phyloP scores from a whole-genome alignment of 2,113 vertebrate species.

The Dipodomys ordii region DNA sequence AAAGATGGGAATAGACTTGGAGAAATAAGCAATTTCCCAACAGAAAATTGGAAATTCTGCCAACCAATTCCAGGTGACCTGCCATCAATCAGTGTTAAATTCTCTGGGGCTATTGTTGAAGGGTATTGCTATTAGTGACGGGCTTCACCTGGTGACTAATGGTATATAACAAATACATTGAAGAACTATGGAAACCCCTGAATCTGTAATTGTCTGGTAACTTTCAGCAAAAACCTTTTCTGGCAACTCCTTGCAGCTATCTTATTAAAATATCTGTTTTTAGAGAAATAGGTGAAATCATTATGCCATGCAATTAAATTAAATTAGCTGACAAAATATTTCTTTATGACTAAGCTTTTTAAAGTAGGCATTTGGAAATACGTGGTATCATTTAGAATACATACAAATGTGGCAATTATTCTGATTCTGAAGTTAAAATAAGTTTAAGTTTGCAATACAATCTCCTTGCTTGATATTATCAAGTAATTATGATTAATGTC shows the following conservation, averaged over 20 bases:
- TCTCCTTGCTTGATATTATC: conserved; percentile 78
- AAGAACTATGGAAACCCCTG: conserved; percentile 86
- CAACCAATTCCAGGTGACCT: conserved; percentile 92
- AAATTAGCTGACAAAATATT: conserved; percentile 83
- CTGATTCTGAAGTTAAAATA: conserved; percentile 75
- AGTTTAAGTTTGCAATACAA: conserved; percentile 79
- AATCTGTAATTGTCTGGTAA: conserved; percentile 90
- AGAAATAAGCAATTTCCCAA: conserved; percentile 94
- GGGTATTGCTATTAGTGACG: conserved; percentile 89
- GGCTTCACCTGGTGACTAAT: conserved; percentile 92
- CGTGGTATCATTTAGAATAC: conserved; percentile 64
- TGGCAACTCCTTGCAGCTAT: conserved; percentile 74
- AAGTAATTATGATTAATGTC: conserved; percentile 86
- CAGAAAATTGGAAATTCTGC: conserved; percentile 94
- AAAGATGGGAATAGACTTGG: conserved; percentile 92
- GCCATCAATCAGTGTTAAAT: conserved; percentile 93
- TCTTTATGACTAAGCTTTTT: conserved; percentile 83
- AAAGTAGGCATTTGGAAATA: conserved; percentile 69
- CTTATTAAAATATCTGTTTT: conserved; percentile 82
- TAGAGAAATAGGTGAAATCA: conserved; percentile 77
- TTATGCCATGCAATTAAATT: conserved; percentile 81
- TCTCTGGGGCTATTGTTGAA: conserved; percentile 89
- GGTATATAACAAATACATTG: conserved; percentile 91
- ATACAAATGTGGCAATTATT: conserved; percentile 80
- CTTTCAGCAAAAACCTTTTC: conserved; percentile 85